Percentiles rank a stretch among this genome's conserved stretches.
Conservation (phyloP, 2,797 vertebrate species). For the Rallus crepitans region DNA sequence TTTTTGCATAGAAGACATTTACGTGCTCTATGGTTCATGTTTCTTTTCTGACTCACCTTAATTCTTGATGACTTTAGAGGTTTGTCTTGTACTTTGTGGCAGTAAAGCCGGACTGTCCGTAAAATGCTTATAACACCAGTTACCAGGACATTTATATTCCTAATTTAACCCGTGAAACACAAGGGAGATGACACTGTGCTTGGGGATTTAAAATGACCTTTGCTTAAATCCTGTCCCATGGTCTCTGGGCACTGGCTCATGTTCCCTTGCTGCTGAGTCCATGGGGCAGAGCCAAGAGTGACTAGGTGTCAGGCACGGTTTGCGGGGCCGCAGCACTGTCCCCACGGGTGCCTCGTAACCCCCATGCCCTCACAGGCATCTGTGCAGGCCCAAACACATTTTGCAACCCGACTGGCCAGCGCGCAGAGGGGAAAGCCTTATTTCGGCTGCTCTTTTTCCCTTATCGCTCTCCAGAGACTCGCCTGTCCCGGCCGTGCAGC, state of each 20-base stretch:
- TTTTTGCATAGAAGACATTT: background rate
- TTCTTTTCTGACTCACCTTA: background rate
- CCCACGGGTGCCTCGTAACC: fast-evolving
- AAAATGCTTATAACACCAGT: background rate
- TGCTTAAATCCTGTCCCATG: background rate
- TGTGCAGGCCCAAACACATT: fast-evolving
- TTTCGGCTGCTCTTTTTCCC: fast-evolving
- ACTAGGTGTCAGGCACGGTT: background rate
- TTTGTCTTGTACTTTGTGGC: background rate
- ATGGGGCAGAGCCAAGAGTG: fast-evolving
- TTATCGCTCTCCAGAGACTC: fast-evolving
- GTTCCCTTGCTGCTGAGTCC: background rate
- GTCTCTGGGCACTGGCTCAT: background rate
- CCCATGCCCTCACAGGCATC: background rate
- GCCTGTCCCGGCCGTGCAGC: fast-evolving
- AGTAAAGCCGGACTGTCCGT: background rate
- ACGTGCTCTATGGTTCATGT: background rate
- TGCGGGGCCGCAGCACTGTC: fast-evolving
- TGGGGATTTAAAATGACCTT: background rate
- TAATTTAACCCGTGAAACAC: background rate
- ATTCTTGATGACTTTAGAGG: background rate
- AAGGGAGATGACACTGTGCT: fast-evolving
- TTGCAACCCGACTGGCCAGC: background rate
- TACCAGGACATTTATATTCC: background rate
- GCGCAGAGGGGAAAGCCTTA: background rate